These are phyloP conservation scores for Leuciscus waleckii DNA, from an alignment of 2,797 vertebrate genomes.

Conservation along the genomic window DNA sequence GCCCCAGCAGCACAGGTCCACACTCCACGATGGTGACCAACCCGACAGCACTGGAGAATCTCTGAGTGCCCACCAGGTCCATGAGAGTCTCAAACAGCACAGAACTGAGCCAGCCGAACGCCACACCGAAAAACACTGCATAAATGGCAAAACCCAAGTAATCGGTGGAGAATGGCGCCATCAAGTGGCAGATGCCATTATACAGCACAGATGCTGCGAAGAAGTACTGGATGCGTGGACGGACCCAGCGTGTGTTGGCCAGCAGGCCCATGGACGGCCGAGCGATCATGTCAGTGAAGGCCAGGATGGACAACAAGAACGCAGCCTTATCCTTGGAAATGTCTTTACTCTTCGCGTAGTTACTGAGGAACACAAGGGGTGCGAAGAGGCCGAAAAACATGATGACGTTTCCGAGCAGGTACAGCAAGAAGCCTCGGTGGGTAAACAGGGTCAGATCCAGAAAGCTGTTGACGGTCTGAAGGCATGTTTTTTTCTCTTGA, in stretches of 20 bases:
- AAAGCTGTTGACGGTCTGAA: conserved; percentile 90
- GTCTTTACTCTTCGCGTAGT: conserved; percentile 90
- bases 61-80: conserved; percentile 93
- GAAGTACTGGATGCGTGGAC: conserved; percentile 92
- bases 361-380: conserved; percentile 94
- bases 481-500: conserved; percentile 73
- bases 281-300: conserved; percentile 96
- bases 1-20: conserved; percentile 90
- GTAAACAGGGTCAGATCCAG: conserved; percentile 93
- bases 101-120: conserved; percentile 95
- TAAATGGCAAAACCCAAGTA: conserved; percentile 90
- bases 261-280: conserved; percentile 95
- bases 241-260: conserved; percentile 92
- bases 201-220: conserved; percentile 88
- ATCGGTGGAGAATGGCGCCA: conserved; percentile 82
- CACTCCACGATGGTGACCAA: conserved; percentile 98
- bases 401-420: conserved; percentile 90
- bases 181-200: conserved; percentile 91
- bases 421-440: conserved; percentile 94
- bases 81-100: conserved; percentile 97
- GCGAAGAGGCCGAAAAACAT: conserved; percentile 98
- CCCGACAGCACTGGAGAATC: conserved; percentile 95
- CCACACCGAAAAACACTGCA: conserved; percentile 92
- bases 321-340: conserved; percentile 89
- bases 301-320: conserved; percentile 92